Base-by-base conservation (phyloP, 2,888 invertebrate genomes). In the Agonopterix heracliana region DNA sequence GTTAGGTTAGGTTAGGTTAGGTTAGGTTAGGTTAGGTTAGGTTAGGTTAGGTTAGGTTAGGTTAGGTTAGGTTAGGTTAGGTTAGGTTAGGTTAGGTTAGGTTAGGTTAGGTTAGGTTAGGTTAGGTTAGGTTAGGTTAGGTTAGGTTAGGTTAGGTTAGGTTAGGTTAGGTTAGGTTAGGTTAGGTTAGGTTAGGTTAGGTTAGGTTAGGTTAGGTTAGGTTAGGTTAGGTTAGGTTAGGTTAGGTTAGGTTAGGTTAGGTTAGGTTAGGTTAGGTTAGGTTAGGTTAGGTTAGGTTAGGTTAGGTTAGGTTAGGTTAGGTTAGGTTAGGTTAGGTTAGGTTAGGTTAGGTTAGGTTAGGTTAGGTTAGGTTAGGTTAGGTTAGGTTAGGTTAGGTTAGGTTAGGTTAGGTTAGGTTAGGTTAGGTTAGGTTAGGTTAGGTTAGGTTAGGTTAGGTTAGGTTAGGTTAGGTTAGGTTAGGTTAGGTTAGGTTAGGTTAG, bases 371-470 rank as follows among this genome's bases (percentile, higher is more conserved):
- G 54, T 50, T 52, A 48, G 52, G 52, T 51, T 54, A 49, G 51
- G 54, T 51, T 54, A 51, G 51, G 51, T 52, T 53, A 51, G 53
- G 55, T 53, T 55, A 52, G 56, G 56, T 56, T 56, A 54, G 54
- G 56, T 56, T 56, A 53, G 56, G 56, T 56, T 56, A 54, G 56
- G 56, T 56, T 56, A 54, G 56, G 56, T 56, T 56, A 52, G 56
- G 54, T 54, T 52, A 50, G 54, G 54, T 54, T 54, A 52, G 54
- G 54, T 54, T 54, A 52, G 54, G 54, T 54, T 54, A 52, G 54
- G 54, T 54, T 54, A 52, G 54, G 43, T 43, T 41, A 17, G 41
- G 45, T 44, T 45, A 35, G 42, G 49, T 44, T 45, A 35, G 45
- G 49, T 44, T 49, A 35, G 48, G 51, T 51, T 48, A 44, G 48